Percentiles rank a stretch among this genome's conserved stretches.
These are phyloP conservation scores for Bergia sp. DNA, from an alignment of 92 coral and sea anemone genomes.

Conservation along the genomic window DNA sequence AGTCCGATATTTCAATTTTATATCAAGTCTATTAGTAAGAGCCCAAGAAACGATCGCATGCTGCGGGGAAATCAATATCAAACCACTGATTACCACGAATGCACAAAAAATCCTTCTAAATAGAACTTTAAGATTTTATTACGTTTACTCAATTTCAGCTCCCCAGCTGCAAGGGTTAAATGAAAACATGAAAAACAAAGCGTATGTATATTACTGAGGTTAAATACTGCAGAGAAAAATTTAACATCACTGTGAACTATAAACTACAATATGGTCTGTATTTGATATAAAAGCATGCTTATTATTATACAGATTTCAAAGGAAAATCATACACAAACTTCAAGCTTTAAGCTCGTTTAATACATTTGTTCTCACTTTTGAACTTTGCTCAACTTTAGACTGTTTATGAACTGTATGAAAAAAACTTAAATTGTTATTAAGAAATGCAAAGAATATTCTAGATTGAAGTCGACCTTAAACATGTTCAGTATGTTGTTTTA, in stretches of 20 bases:
- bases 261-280: neutral
- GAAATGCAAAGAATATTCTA: neutral
- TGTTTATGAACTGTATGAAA: neutral
- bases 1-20: no score
- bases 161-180: neutral
- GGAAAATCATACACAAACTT: neutral
- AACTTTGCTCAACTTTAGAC: neutral
- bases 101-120: neutral
- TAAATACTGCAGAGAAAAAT: neutral
- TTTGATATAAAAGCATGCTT: neutral
- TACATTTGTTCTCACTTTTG: neutral
- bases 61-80: neutral
- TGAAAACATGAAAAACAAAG: neutral
- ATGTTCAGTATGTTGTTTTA: neutral
- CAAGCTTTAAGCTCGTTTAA: neutral
- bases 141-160: neutral
- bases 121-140: no score
- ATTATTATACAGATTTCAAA: no score
- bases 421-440: no score
- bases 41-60: neutral
- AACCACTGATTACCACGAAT: neutral
- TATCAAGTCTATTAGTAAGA: neutral
- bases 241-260: neutral
- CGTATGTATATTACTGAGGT: neutral
- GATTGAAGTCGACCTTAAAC: neutral